These are phyloP conservation scores for Eufriesea mexicana DNA, from an alignment of 1,140 invertebrate genomes.

Conservation along the genomic window DNA sequence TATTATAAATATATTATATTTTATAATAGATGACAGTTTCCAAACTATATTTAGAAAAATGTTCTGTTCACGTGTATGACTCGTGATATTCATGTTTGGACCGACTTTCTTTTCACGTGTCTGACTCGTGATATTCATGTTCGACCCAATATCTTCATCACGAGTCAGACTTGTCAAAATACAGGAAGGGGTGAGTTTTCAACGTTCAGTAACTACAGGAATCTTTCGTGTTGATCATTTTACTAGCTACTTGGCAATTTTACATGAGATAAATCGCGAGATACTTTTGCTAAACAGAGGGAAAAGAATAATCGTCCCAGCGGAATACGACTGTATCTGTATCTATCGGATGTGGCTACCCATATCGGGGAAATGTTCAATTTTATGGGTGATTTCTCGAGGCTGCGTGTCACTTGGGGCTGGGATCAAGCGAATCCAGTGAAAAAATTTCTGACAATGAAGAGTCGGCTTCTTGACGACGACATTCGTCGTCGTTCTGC, in stretches of 20 bases:
- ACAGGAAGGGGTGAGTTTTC: too few species aligned
- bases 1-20: too few species aligned
- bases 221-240: neutral
- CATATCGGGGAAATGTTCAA: constrained; percentile 55
- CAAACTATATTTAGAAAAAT: too few species aligned
- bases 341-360: constrained; percentile 34
- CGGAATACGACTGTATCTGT: constrained; percentile 42
- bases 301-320: neutral
- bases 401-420: constrained; percentile 19
- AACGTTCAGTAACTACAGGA: neutral
- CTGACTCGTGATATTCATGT: too few species aligned
- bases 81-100: too few species aligned
- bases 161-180: too few species aligned
- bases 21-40: too few species aligned
- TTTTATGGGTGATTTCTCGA: constrained; percentile 67
- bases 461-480: constrained; percentile 2
- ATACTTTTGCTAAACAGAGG: neutral
- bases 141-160: too few species aligned
- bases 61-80: too few species aligned
- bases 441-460: constrained; percentile 51
- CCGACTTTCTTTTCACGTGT: too few species aligned
- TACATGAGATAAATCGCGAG: neutral
- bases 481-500: neutral
- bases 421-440: constrained; percentile 14
- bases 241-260: neutral